phyloP scores from a whole-genome alignment of 2,888 invertebrate genomes.

The Tholera decimalis region DNA sequence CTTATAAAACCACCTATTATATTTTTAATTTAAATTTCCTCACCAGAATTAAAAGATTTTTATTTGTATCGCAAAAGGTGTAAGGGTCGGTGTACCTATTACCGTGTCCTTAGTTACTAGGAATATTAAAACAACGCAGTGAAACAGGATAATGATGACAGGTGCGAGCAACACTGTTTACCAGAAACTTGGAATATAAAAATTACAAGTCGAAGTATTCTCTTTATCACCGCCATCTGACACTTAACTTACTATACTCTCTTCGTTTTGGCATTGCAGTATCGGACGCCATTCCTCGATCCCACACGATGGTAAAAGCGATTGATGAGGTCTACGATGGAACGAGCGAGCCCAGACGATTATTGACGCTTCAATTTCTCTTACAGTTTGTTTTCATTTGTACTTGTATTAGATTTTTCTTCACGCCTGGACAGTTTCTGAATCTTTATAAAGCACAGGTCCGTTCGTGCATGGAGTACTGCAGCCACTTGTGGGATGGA shows the following conservation, averaged over 20 bases:
- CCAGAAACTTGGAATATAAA: conserved; percentile 38
- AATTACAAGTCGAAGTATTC: conserved; percentile 15
- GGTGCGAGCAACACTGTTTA: conserved; percentile 47
- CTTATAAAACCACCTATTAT: background rate
- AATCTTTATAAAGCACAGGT: no score
- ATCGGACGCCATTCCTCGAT: no score
- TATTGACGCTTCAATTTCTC: no score
- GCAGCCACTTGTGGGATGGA: no score
- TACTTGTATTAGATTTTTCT: no score
- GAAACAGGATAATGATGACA: conserved; percentile 42
- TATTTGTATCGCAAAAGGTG: conserved; percentile 47
- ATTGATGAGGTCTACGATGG: no score
- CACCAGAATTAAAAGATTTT: conserved; percentile 24
- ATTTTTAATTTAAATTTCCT: background rate
- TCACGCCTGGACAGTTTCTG: no score
- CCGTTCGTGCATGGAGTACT: no score
- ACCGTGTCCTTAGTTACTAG: conserved; percentile 9
- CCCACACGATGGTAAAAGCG: no score
- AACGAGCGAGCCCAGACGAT: no score
- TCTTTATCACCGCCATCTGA: conserved; percentile 33
- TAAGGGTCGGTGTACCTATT: conserved; percentile 9
- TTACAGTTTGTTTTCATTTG: no score
- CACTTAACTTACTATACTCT: conserved; percentile 11
- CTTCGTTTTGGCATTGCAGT: background rate
- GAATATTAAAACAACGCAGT: conserved; percentile 41